phyloP scores from a whole-genome alignment of 1,140 invertebrate species.

The Drosophila guanche region DNA sequence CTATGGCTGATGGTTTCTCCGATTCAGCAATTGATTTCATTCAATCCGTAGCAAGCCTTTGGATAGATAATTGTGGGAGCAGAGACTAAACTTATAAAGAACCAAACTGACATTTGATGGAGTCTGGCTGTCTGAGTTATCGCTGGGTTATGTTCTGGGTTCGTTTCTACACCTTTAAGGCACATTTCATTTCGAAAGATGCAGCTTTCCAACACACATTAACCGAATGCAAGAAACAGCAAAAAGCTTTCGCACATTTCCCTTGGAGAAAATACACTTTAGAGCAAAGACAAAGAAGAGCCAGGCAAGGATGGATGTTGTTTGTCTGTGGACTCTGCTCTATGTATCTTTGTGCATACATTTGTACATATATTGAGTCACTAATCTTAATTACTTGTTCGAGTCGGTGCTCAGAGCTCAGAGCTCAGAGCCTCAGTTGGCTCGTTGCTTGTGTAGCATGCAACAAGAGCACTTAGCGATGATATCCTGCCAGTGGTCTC shows the following conservation, averaged over 20 bases:
- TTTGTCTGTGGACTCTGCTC: constrained; percentile 40
- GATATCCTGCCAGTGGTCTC: constrained; percentile 66
- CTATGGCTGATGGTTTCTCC: too few relatives aligned
- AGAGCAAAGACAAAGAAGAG: constrained; percentile 30
- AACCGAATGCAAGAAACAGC: not conserved
- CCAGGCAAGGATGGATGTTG: constrained; percentile 38
- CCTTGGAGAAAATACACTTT: constrained; percentile 32
- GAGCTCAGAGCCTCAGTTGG: not conserved
- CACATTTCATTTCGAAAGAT: too few relatives aligned
- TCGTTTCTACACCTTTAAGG: too few relatives aligned
- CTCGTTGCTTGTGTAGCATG: constrained; percentile 61
- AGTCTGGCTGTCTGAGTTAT: too few relatives aligned
- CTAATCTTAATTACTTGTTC: constrained; percentile 73
- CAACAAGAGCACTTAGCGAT: constrained; percentile 76
- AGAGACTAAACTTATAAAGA: too few relatives aligned
- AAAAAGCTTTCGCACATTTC: too few relatives aligned
- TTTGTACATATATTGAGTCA: constrained; percentile 51
- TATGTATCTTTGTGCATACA: not conserved
- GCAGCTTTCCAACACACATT: constrained; percentile 6
- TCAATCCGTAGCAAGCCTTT: too few relatives aligned
- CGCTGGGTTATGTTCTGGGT: too few relatives aligned
- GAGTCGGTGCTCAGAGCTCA: constrained; percentile 22
- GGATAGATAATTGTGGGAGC: too few relatives aligned
- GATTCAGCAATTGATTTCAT: too few relatives aligned
- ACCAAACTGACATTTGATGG: too few relatives aligned